Conservation (phyloP, 2,888 invertebrate species). For the Amphipoea oculea region DNA sequence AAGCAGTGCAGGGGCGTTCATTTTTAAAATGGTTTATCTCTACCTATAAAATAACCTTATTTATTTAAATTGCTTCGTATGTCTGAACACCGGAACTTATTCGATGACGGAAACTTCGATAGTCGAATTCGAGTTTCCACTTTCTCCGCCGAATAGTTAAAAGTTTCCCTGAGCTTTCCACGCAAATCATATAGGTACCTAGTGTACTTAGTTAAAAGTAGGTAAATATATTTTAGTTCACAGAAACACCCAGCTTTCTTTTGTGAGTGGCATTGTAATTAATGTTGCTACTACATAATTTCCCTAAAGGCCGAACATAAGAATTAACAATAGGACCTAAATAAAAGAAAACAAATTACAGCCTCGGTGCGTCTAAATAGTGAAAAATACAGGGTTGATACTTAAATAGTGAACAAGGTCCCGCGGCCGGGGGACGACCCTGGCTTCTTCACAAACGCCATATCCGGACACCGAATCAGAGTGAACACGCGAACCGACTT, state of each 20-base stretch:
- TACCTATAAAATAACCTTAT: conserved; percentile 4
- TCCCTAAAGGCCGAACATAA: conserved; percentile 62
- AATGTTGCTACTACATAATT: conserved; percentile 62
- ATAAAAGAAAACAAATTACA: conserved; percentile 66
- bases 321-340: conserved; percentile 55
- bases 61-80: conserved; percentile 48
- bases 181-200: conserved; percentile 10
- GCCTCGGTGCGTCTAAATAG: conserved; percentile 63
- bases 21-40: too few relatives aligned
- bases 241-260: conserved; percentile 28
- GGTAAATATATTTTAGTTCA: conserved; percentile 48
- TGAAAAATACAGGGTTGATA: conserved; percentile 69
- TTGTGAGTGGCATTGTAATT: conserved; percentile 59
- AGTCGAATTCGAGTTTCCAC: conserved; percentile 23
- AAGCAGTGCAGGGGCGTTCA: too few relatives aligned
- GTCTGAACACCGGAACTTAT: conserved; percentile 18
- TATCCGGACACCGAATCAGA: conserved; percentile 82
- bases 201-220: conserved; percentile 12
- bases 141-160: conserved; percentile 7
- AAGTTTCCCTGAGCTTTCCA: conserved; percentile 1
- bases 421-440: conserved; percentile 65
- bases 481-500: conserved; percentile 79
- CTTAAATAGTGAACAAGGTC: conserved; percentile 69
- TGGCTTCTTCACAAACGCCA: conserved; percentile 77
- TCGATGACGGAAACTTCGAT: conserved; percentile 14